Base-by-base conservation (phyloP, 2,888 invertebrate genomes). In the Allygus modestus region DNA sequence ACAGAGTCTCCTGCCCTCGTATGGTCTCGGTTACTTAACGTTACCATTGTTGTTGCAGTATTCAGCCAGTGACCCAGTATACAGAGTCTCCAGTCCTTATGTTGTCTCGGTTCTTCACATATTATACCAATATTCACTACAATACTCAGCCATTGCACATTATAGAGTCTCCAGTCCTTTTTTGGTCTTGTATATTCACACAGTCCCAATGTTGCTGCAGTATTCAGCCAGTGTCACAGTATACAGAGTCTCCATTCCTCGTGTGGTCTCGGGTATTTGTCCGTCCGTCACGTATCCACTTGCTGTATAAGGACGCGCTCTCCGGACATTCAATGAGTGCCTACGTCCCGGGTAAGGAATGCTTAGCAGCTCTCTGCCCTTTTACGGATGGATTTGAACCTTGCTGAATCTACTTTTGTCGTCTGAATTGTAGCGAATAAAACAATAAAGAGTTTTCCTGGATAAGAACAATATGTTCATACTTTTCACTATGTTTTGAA, bases 251-350 rank as follows among this genome's bases (percentile, higher is more conserved):
- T 46, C 46, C 46, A 61, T 2, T 26, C 4, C 69, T 33, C 31
- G 69, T 71, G 71, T 71, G 37, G 37, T 71, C 71, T 37, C 37
- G 41, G 77, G 46, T 77, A 77, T 77, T 77, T 77, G 77, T 77
- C 77, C 46, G 20, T n/a, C 46, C 28, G 51, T 71, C 71, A 71
- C 77, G 77, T 77, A 77, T 77, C 77, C 77, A 77, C 26, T 77
- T 77, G 46, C 77, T 77, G 77, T 77, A 77, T 46, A 77, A 77
- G 77, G 77, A 77, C 43, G 37, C 73, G 65, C 9, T 37, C 69
- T 69, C 31, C 4, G 69, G 69, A 69, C 69, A 69, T 69, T 37
- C 73, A 65, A 65, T 65, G 31, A 65, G 65, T 65, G 65, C 65
- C 65, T 65, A 65, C 65, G 65, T 65, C 65, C 0, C 65, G 28